Evolutionary conservation across 2,113 vertebrate genomes (phyloP).

Genomic region (Gnathonemus echidnorhynchus): DNA sequence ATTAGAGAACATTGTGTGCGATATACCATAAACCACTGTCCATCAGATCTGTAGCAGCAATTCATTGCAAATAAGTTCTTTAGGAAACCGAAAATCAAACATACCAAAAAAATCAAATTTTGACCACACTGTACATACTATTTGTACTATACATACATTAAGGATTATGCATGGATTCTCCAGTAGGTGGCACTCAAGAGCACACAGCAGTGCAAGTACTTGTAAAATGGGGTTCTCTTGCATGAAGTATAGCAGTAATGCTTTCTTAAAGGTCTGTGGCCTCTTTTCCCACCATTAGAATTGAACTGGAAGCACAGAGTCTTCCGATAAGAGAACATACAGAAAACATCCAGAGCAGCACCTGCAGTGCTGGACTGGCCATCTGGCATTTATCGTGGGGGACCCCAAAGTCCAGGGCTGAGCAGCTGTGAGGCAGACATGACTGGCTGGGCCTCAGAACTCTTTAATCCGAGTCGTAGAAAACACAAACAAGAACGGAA

Average conservation of each 20-base stretch:
- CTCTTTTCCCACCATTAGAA: constrained; percentile 4
- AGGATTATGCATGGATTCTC: neutral
- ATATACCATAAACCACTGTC: neutral
- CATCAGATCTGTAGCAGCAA: neutral
- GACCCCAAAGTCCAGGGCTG: neutral
- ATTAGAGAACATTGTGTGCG: neutral
- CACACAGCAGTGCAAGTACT: neutral
- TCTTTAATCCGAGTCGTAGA: neutral
- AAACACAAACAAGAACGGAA: neutral
- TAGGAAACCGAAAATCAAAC: neutral
- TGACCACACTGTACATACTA: neutral
- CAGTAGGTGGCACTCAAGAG: constrained; percentile 10
- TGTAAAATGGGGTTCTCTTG: neutral
- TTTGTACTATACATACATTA: neutral
- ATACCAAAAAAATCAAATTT: neutral
- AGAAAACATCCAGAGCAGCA: neutral
- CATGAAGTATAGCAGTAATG: neutral
- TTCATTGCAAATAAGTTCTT: neutral
- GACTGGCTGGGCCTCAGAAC: neutral
- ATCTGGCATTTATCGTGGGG: neutral
- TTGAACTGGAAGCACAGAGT: neutral
- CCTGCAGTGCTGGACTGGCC: neutral
- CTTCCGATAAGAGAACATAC: neutral
- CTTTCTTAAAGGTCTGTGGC: neutral
- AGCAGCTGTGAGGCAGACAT: neutral